These are phyloP conservation scores for Sebastes schlegelii DNA, from an alignment of 2,113 vertebrate genomes.

Conservation along the genomic window DNA sequence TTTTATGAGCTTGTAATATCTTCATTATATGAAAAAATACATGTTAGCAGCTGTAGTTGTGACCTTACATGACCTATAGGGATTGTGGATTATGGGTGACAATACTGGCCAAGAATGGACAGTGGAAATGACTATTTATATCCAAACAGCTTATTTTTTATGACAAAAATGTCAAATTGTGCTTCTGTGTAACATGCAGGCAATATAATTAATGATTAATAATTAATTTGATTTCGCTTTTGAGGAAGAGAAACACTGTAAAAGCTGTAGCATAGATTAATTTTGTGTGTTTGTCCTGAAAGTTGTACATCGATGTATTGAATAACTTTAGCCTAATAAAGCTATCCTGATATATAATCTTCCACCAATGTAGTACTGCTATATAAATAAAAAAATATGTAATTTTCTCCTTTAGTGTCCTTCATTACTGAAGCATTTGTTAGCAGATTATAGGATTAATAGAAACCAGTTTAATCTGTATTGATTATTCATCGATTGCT, in stretches of 20 bases:
- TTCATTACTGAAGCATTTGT: background rate
- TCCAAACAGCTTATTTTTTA: background rate
- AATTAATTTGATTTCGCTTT: background rate
- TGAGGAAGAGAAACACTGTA: background rate
- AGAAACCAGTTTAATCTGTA: conserved; percentile 1
- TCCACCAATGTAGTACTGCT: conserved; percentile 12
- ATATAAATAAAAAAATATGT: background rate
- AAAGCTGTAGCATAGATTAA: background rate
- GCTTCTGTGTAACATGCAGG: background rate
- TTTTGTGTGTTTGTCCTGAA: conserved; percentile 12
- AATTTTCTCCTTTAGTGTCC: background rate
- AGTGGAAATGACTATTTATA: conserved; percentile 3
- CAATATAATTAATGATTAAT: background rate
- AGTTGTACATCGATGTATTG: background rate
- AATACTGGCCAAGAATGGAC: conserved; percentile 6
- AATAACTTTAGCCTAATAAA: conserved; percentile 6
- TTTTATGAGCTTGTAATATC: background rate
- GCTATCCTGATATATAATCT: background rate
- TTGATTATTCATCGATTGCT: conserved; percentile 6
- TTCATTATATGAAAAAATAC: background rate
- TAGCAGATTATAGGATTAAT: background rate
- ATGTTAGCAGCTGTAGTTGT: background rate
- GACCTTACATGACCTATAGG: background rate
- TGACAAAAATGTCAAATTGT: background rate
- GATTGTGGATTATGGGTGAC: background rate